phyloP scores from a whole-genome alignment of 2,888 invertebrate species.

The Neelides folsomi region DNA sequence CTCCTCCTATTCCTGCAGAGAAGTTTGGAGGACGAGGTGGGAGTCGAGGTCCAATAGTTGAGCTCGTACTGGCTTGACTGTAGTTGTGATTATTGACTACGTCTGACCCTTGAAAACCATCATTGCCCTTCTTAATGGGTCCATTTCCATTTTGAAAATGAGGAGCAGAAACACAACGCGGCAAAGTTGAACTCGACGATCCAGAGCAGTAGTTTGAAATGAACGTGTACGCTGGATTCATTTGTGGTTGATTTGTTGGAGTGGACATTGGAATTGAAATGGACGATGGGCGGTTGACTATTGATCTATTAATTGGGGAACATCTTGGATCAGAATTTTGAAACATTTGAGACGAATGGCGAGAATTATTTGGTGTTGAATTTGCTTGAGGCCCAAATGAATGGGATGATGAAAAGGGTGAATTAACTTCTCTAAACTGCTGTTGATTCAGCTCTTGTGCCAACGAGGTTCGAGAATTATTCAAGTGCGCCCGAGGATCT shows the following conservation, averaged over 20 bases:
- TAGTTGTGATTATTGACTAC: too few relatives aligned
- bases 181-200: too few relatives aligned
- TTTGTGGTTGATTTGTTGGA: neutral
- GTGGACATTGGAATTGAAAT: neutral
- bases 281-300: neutral
- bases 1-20: neutral
- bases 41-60: too few relatives aligned
- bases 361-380: neutral
- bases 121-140: too few relatives aligned
- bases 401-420: neutral
- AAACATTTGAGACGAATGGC: too few relatives aligned
- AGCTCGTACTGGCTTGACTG: too few relatives aligned
- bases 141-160: too few relatives aligned
- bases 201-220: too few relatives aligned
- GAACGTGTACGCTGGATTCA: too few relatives aligned
- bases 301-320: neutral
- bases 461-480: slow-evolving; percentile 41
- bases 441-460: neutral
- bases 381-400: neutral
- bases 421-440: neutral
- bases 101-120: too few relatives aligned
- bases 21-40: too few relatives aligned
- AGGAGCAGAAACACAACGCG: too few relatives aligned
- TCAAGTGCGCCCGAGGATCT: slow-evolving; percentile 46
- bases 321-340: neutral